Percentiles rank a stretch among this genome's conserved stretches.
Conservation (phyloP, 2,113 vertebrate genomes). For the Todiramphus chloris region DNA sequence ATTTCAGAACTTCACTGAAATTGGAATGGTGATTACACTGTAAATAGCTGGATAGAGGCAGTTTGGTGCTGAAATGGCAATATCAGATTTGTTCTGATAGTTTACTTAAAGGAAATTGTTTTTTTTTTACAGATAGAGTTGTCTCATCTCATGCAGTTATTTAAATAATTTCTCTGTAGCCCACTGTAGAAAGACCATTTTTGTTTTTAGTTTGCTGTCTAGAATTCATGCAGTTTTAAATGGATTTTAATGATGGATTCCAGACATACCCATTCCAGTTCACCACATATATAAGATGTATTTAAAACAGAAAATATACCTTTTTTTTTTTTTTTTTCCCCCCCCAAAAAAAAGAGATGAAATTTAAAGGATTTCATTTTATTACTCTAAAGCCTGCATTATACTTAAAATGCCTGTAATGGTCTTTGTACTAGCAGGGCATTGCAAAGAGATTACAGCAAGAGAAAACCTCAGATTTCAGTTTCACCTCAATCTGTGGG, state of each 20-base stretch:
- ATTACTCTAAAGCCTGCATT: not conserved
- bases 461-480: not conserved
- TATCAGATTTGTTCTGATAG: slow-evolving; percentile 50
- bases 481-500: not conserved
- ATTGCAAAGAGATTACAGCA: not conserved
- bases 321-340: not conserved
- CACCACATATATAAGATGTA: not conserved
- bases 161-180: slow-evolving; percentile 39
- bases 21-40: slow-evolving; percentile 26
- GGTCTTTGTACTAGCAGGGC: not conserved
- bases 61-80: slow-evolving; percentile 33
- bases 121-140: slow-evolving; percentile 9
- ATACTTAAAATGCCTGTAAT: not conserved
- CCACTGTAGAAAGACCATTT: not conserved
- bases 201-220: not conserved
- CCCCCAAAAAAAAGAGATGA: accelerated
- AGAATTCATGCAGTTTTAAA: not conserved
- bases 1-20: slow-evolving; percentile 36
- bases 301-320: not conserved
- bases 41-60: slow-evolving; percentile 39
- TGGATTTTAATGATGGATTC: not conserved
- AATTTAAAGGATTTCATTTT: not conserved
- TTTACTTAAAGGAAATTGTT: slow-evolving; percentile 35
- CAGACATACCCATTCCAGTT: not conserved
- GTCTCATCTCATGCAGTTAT: slow-evolving; percentile 5